These are phyloP conservation scores for Bombycilla garrulus DNA, from an alignment of 2,113 vertebrate species.

Conservation along the genomic window DNA sequence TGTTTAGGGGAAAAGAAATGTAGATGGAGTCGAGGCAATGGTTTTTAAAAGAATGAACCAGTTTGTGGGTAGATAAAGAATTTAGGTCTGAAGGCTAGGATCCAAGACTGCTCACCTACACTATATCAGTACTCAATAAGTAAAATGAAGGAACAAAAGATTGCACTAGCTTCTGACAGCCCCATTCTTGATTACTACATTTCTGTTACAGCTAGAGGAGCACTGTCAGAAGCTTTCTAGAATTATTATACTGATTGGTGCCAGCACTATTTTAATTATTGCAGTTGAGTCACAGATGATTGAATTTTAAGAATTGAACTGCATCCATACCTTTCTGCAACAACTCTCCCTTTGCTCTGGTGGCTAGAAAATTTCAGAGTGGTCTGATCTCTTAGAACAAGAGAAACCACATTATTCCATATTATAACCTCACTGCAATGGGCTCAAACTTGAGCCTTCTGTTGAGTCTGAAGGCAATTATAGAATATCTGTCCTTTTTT, in stretches of 20 bases:
- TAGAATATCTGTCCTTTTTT: background rate
- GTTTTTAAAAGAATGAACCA: background rate
- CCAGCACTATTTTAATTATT: background rate
- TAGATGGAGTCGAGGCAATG: background rate
- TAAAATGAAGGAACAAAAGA: background rate
- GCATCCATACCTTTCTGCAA: background rate
- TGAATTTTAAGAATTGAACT: constrained; percentile 6
- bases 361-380: background rate
- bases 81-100: background rate
- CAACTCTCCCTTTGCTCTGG: background rate
- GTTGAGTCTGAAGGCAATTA: background rate
- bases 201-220: background rate
- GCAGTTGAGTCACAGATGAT: background rate
- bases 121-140: background rate
- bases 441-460: background rate
- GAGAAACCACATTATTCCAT: background rate
- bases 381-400: background rate
- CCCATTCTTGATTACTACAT: background rate
- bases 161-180: background rate
- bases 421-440: background rate
- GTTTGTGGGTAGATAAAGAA: background rate
- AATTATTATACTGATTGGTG: background rate
- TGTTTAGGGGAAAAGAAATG: background rate
- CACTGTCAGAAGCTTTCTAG: background rate
- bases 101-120: background rate